Conservation (phyloP, 2,113 vertebrate genomes). For the Odobenus rosmarus region DNA sequence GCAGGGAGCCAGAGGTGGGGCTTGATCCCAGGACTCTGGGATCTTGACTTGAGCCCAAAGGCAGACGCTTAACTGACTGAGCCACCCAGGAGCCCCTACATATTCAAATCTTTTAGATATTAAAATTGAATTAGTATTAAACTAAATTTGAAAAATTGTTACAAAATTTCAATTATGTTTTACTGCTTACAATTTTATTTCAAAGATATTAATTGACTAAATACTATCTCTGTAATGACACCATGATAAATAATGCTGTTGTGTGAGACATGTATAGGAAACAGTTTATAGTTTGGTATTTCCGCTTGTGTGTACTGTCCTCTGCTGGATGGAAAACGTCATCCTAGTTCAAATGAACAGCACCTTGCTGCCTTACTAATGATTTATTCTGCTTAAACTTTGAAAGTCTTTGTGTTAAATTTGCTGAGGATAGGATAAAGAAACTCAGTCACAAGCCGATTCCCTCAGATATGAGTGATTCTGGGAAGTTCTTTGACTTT, state of each 20-base stretch:
- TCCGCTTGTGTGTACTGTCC: slow-evolving; percentile 55
- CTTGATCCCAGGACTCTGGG: neutral
- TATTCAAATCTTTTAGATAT: slow-evolving; percentile 43
- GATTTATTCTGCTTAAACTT: slow-evolving; percentile 25
- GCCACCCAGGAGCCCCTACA: neutral
- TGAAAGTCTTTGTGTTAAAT: slow-evolving; percentile 36
- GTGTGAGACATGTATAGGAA: neutral
- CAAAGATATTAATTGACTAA: neutral
- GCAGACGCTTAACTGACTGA: neutral
- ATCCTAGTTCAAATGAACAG: slow-evolving; percentile 47
- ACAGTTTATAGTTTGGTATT: slow-evolving; percentile 34
- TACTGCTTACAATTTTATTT: slow-evolving; percentile 38
- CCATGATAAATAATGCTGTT: neutral
- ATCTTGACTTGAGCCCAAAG: neutral
- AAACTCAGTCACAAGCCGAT: neutral
- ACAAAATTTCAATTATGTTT: slow-evolving; percentile 15
- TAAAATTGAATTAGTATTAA: slow-evolving; percentile 49
- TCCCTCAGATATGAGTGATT: neutral
- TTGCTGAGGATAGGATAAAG: neutral
- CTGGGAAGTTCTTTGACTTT: slow-evolving; percentile 27
- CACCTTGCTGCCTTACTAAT: neutral
- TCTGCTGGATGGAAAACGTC: slow-evolving; percentile 61
- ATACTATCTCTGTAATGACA: neutral
- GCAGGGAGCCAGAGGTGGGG: neutral
- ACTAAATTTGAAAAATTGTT: slow-evolving; percentile 17